Percentiles rank a stretch among this genome's conserved stretches.
phyloP scores from a whole-genome alignment of 37 sponge, comb jelly and placozoan genomes.

The Axinella damicornis region DNA sequence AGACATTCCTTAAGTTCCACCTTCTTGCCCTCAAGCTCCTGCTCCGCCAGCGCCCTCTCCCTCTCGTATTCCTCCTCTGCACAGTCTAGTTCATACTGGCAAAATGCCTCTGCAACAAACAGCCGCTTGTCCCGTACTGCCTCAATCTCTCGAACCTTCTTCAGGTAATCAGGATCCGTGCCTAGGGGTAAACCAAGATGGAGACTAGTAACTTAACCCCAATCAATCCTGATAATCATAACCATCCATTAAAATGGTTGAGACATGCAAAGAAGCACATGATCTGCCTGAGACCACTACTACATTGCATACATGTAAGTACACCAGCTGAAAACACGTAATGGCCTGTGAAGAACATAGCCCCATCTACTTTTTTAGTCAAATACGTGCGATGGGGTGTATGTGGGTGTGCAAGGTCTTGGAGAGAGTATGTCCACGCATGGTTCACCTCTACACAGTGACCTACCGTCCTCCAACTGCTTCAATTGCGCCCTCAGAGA shows the following conservation, averaged over 20 bases:
- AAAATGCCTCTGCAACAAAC: slow-evolving; percentile 59
- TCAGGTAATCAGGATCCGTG: slow-evolving; percentile 54
- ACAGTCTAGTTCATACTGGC: slow-evolving; percentile 46
- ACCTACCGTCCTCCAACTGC: slow-evolving; percentile 63
- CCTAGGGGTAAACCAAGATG: slow-evolving; percentile 21
- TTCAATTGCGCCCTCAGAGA: slow-evolving; percentile 53
- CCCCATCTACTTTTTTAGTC: no score
- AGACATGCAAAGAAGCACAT: background rate
- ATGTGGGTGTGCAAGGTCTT: no score
- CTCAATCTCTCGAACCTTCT: slow-evolving; percentile 31
- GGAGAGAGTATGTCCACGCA: no score
- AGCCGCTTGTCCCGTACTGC: slow-evolving; percentile 46
- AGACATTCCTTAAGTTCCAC: slow-evolving; percentile 80
- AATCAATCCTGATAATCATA: background rate
- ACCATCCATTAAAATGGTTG: background rate
- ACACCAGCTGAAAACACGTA: no score
- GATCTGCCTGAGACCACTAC: no score
- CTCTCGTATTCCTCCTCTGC: slow-evolving; percentile 73
- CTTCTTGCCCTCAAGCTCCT: slow-evolving; percentile 76
- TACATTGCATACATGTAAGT: no score
- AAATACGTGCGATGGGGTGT: no score
- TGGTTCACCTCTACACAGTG: no score
- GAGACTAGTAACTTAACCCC: background rate
- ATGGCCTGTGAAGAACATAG: no score
- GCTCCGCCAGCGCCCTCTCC: slow-evolving; percentile 57